phyloP scores from a whole-genome alignment of 2,797 vertebrate genomes.

The Muraenolepis orangiensis region DNA sequence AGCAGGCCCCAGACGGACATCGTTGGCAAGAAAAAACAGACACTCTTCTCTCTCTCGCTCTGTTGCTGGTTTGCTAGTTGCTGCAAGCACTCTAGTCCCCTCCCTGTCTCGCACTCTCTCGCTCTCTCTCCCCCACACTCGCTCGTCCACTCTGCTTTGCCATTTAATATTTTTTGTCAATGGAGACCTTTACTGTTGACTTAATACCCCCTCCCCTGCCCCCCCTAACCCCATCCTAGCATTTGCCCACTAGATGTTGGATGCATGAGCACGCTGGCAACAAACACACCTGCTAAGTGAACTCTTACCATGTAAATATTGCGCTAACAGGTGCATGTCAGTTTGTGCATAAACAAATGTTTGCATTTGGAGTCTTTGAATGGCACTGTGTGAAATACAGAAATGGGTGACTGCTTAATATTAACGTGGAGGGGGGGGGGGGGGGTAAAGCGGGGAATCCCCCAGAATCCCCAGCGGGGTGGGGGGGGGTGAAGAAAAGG shows the following conservation, averaged over 20 bases:
- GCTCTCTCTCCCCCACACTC: too few relatives aligned
- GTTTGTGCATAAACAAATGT: neutral
- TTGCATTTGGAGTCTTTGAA: neutral
- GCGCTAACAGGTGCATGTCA: neutral
- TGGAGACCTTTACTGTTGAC: too few relatives aligned
- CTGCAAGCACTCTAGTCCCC: neutral
- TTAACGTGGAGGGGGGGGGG: neutral
- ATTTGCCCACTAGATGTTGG: too few relatives aligned
- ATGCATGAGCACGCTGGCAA: too few relatives aligned
- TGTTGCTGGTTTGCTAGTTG: neutral
- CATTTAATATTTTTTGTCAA: too few relatives aligned
- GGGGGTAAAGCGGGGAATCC: neutral
- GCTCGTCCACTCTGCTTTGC: too few relatives aligned
- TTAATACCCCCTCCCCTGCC: too few relatives aligned
- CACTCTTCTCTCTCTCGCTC: slow-evolving; percentile 1
- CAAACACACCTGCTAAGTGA: neutral
- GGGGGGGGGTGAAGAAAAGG: slow-evolving; percentile 27
- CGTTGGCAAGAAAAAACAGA: slow-evolving; percentile 56
- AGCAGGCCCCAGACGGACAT: slow-evolving; percentile 61
- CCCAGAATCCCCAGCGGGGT: slow-evolving; percentile 9
- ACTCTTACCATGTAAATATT: neutral
- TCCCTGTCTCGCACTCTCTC: neutral
- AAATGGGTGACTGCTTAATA: neutral
- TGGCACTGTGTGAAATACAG: neutral
- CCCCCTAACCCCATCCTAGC: too few relatives aligned